A percentile compares a stretch with the other conserved stretches of the same genome.
These are phyloP conservation scores for Solea solea DNA, from an alignment of 2,113 vertebrate genomes.

Conservation along the genomic window DNA sequence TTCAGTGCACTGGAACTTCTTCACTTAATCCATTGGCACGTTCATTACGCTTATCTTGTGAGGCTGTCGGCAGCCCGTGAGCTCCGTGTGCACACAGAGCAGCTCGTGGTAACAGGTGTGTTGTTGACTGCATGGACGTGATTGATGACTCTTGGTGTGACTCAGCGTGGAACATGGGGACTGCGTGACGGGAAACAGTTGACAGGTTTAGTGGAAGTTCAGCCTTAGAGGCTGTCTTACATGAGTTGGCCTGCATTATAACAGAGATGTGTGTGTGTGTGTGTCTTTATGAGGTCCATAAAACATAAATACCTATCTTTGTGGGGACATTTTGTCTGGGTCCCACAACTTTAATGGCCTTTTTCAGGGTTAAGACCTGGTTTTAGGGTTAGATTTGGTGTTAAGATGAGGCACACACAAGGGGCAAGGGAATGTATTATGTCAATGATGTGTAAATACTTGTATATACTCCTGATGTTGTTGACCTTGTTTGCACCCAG, in stretches of 20 bases:
- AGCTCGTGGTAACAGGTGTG: conserved; percentile 1
- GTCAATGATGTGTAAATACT: too few species aligned
- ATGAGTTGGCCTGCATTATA: conserved; percentile 3
- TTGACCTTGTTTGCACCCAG: not conserved
- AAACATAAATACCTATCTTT: too few species aligned
- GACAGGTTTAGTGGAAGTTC: conserved; percentile 44
- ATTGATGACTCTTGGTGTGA: conserved; percentile 24
- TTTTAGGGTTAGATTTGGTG: too few species aligned
- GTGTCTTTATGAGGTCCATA: too few species aligned
- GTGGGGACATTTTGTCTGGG: too few species aligned
- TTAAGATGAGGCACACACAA: too few species aligned
- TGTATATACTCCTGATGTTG: not conserved
- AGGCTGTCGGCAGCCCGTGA: not conserved
- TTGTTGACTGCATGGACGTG: not conserved
- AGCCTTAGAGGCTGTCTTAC: conserved; percentile 25
- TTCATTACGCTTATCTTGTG: not conserved
- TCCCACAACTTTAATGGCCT: too few species aligned
- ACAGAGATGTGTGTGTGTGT: conserved; percentile 3
- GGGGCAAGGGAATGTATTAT: too few species aligned
- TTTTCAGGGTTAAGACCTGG: too few species aligned
- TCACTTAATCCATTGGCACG: conserved; percentile 8
- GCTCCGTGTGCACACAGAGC: conserved; percentile 1
- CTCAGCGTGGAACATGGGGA: conserved; percentile 24
- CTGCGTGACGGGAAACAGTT: conserved; percentile 31
- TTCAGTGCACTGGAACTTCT: not conserved